Percentiles rank a stretch among this genome's conserved stretches.
phyloP scores from a whole-genome alignment of 2,797 vertebrate genomes.

The Nothura maculosa region DNA sequence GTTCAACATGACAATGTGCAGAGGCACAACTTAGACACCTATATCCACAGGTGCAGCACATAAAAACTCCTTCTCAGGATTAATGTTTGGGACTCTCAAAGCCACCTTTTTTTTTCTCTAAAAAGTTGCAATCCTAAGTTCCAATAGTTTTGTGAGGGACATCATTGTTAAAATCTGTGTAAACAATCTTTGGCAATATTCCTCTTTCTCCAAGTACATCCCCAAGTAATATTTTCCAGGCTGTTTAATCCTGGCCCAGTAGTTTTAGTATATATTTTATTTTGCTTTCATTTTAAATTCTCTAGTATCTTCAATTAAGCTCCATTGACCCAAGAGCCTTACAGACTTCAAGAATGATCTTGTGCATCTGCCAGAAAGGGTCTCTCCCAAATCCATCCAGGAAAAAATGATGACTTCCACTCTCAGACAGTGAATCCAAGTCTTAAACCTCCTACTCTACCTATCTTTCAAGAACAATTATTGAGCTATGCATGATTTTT shows the following conservation, averaged over 20 bases:
- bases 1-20: background rate
- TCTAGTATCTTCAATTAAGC: background rate
- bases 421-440: background rate
- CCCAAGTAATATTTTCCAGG: background rate
- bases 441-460: background rate
- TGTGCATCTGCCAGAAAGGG: background rate
- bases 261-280: conserved; percentile 36
- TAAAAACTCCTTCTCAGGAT: background rate
- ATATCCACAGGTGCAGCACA: background rate
- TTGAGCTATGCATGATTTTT: background rate
- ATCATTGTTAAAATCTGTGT: background rate
- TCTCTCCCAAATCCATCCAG: background rate
- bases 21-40: background rate
- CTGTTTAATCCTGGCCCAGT: background rate
- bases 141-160: background rate
- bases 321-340: background rate
- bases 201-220: background rate
- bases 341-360: background rate
- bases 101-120: background rate
- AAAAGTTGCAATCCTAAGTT: background rate
- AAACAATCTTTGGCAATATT: background rate
- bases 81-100: background rate
- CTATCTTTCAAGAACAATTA: conserved; percentile 22
- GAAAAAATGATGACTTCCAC: background rate
- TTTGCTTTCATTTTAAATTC: conserved; percentile 51